A percentile compares a stretch with the other conserved stretches of the same genome.
Conservation (phyloP, 2,888 invertebrate species). For the Pollenia labialis region DNA sequence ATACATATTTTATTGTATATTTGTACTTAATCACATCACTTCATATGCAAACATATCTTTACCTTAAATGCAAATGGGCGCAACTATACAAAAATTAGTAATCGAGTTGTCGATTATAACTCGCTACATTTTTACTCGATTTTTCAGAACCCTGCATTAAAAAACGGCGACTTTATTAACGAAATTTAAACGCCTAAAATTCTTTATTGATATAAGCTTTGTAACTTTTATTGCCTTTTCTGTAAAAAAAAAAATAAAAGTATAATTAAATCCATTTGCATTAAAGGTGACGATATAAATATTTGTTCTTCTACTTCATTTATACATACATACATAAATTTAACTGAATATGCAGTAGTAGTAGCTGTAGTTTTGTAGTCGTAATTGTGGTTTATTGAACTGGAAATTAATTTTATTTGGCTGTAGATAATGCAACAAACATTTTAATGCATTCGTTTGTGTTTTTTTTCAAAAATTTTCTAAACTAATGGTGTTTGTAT, state of each 20-base stretch:
- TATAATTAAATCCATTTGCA: too few species aligned
- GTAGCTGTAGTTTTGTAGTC: conserved; percentile 13
- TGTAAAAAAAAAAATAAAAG: too few species aligned
- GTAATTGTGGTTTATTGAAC: conserved; percentile 3
- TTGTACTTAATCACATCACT: conserved; percentile 59
- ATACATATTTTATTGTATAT: conserved; percentile 29
- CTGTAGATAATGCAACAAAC: conserved; percentile 70
- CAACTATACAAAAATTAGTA: background rate
- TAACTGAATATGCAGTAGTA: conserved; percentile 29
- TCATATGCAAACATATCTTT: background rate
- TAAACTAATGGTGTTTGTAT: conserved; percentile 61
- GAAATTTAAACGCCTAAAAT: too few species aligned
- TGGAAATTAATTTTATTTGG: conserved; percentile 47
- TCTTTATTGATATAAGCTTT: too few species aligned
- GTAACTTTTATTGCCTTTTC: too few species aligned
- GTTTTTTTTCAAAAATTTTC: conserved; percentile 7
- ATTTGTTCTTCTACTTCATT: background rate
- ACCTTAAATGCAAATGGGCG: background rate
- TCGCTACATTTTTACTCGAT: too few species aligned
- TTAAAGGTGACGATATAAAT: too few species aligned
- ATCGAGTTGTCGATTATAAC: too few species aligned
- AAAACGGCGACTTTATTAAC: too few species aligned
- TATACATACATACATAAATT: conserved; percentile 40
- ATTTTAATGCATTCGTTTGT: conserved; percentile 44
- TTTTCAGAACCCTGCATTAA: too few species aligned